Percentiles rank a stretch among this genome's conserved stretches.
phyloP scores from a whole-genome alignment of 1,140 invertebrate species.

The Hylyphantes graminicola region DNA sequence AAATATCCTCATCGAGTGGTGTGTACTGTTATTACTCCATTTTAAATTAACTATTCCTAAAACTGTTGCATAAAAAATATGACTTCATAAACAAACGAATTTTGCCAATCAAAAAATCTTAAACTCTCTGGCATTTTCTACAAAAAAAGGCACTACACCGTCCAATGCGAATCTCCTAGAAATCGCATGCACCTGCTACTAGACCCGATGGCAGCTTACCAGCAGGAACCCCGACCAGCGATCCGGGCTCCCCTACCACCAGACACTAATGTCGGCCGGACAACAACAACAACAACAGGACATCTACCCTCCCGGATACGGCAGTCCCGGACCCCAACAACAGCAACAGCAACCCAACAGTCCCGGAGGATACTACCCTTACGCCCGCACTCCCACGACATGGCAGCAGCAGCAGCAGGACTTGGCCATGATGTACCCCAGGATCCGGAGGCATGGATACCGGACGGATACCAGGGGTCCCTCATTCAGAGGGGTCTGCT shows the following conservation, averaged over 20 bases:
- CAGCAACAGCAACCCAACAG: conserved; percentile 7
- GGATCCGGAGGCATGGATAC: conserved; percentile 15
- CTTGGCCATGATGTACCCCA: conserved; percentile 24
- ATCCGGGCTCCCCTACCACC: conserved; percentile 28
- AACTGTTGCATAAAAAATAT: no score
- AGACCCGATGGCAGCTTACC: conserved; percentile 27
- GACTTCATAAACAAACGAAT: no score
- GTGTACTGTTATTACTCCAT: no score
- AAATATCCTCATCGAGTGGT: no score
- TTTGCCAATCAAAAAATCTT: no score
- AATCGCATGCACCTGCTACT: conserved; percentile 34
- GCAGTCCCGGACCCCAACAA: conserved; percentile 19
- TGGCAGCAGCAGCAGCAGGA: conserved; percentile 21
- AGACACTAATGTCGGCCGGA: conserved; percentile 15
- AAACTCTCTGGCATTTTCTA: no score
- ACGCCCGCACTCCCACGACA: not conserved
- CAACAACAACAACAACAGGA: conserved; percentile 1
- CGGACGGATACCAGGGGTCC: not conserved
- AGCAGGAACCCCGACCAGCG: conserved; percentile 18
- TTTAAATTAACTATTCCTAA: no score
- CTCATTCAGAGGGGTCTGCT: conserved; percentile 7
- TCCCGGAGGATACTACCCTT: conserved; percentile 35
- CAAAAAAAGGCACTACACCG: no score
- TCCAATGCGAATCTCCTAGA: no score
- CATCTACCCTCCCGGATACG: conserved; percentile 20